Evolutionary conservation across 2,113 vertebrate species (phyloP), one percentile per base, ranked within the genome.

Genomic region (Sigmodon hispidus): DNA sequence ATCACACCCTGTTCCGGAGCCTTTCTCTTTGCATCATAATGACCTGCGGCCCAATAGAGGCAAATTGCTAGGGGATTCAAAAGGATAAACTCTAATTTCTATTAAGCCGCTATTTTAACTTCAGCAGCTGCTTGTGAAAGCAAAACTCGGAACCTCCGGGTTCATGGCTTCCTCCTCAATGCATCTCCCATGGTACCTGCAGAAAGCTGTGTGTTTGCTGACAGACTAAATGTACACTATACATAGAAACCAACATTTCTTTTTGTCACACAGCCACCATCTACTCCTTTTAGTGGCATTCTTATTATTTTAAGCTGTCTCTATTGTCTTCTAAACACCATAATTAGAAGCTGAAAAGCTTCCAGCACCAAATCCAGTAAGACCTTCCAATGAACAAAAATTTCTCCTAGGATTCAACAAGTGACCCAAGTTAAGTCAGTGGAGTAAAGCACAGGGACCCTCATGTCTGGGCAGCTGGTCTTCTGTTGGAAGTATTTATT

Each of bases 21-120:
- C 98, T 98, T 98, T 98, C 98, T 98, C 98, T 98, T 98, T 97
- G 97, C 98, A 98, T 98, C 97, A 96, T 96, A 98, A 98, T 98
- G 98, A 98, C 96, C 98, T 77, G 43, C n/a, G 21, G 5, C 10
- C 96, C 95, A 98, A 97, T 94, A 98, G 95, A 97, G 98, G 87
- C 95, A 98, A 98, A 98, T 97, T 95, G 85, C 3, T 55, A 97
- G 84, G 76, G 83, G 97, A 98, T 98, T 97, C 98, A 70, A 94
- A 96, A 96, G 93, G 97, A 96, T 89, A 96, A 97, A 96, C 94
- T 97, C 98, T 98, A 98, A 98, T 98, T 98, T 97, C 95, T 97
- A 97, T 98, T 98, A 97, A 98, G 98, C 95, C 95, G 94, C 84
- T 93, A 96, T 97, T 98, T 97, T 95, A 98, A 97, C 90, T 97